Evolutionary conservation across 2,888 invertebrate species (phyloP).

Genomic region (Nudaria mundana): DNA sequence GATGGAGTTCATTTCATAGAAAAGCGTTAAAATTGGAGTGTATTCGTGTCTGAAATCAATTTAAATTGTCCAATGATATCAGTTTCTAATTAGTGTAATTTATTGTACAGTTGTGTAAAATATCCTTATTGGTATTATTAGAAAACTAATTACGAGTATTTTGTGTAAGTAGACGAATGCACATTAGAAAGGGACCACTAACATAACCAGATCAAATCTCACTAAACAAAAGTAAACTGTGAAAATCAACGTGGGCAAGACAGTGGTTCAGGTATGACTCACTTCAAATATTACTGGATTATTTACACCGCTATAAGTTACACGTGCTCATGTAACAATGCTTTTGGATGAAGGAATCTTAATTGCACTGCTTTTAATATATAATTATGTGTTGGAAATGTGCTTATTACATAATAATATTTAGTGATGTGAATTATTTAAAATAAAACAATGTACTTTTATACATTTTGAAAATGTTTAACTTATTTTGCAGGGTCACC

Average conservation of each 20-base stretch:
- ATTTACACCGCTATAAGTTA: constrained; percentile 40
- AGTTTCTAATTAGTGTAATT: constrained; percentile 23
- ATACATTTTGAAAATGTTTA: too few species aligned
- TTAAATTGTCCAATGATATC: constrained; percentile 20
- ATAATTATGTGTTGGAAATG: too few species aligned
- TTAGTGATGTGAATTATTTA: too few species aligned
- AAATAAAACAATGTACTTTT: too few species aligned
- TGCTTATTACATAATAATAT: too few species aligned
- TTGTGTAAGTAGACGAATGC: constrained; percentile 19
- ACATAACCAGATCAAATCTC: constrained; percentile 40
- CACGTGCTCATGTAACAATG: constrained; percentile 38
- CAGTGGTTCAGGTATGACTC: constrained; percentile 67
- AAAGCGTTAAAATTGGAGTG: constrained; percentile 5
- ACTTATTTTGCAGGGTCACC: constrained; percentile 47
- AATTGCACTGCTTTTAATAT: too few species aligned
- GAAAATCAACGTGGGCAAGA: constrained; percentile 30
- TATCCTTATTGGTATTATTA: constrained; percentile 4
- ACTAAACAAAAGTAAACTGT: constrained; percentile 28
- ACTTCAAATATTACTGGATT: constrained; percentile 46
- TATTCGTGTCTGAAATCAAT: constrained; percentile 16
- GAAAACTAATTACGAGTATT: constrained; percentile 18
- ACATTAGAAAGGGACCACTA: constrained; percentile 41
- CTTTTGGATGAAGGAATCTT: constrained; percentile 36
- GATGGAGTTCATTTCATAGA: too few species aligned
- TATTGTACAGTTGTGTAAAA: background rate